These are phyloP conservation scores for Anorthoa munda DNA, from an alignment of 2,888 invertebrate species.

Conservation along the genomic window DNA sequence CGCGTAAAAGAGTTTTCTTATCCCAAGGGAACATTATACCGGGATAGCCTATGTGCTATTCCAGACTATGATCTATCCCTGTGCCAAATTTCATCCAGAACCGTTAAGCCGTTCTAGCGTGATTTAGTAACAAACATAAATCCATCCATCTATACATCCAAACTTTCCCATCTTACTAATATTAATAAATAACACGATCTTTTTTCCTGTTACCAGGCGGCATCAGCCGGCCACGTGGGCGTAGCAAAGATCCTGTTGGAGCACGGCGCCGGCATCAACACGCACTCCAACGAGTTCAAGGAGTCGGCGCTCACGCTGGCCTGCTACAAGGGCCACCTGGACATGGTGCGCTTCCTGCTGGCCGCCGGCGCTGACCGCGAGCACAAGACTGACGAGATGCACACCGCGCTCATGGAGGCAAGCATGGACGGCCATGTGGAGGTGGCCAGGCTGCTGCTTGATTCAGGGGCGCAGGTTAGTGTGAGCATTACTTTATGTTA, in stretches of 20 bases:
- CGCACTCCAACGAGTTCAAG: slow-evolving; percentile 99
- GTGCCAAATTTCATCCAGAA: too few relatives aligned
- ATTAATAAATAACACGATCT: neutral
- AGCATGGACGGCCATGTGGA: slow-evolving; percentile 99
- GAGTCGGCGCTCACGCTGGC: slow-evolving; percentile 98
- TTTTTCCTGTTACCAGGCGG: slow-evolving; percentile 91
- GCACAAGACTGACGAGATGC: slow-evolving; percentile 99
- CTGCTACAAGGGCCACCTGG: slow-evolving; percentile 98
- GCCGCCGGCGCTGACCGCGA: slow-evolving; percentile 99
- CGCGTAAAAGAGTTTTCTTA: too few relatives aligned
- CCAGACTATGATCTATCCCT: too few relatives aligned
- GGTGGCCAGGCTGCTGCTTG: slow-evolving; percentile 97
- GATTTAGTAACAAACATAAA: too few relatives aligned
- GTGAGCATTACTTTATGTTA: slow-evolving; percentile 28
- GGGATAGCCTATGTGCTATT: too few relatives aligned
- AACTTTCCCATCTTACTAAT: too few relatives aligned
- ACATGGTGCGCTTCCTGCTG: slow-evolving; percentile 98
- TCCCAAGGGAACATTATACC: too few relatives aligned
- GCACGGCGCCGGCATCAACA: slow-evolving; percentile 99
- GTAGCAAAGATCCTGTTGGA: slow-evolving; percentile 97
- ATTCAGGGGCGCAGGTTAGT: slow-evolving; percentile 97
- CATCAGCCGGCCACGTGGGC: slow-evolving; percentile 98
- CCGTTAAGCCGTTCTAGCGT: too few relatives aligned
- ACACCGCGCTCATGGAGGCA: slow-evolving; percentile 99
- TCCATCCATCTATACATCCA: too few relatives aligned